These are phyloP conservation scores for Cygnus atratus DNA, from an alignment of 2,113 vertebrate genomes.

Conservation along the genomic window DNA sequence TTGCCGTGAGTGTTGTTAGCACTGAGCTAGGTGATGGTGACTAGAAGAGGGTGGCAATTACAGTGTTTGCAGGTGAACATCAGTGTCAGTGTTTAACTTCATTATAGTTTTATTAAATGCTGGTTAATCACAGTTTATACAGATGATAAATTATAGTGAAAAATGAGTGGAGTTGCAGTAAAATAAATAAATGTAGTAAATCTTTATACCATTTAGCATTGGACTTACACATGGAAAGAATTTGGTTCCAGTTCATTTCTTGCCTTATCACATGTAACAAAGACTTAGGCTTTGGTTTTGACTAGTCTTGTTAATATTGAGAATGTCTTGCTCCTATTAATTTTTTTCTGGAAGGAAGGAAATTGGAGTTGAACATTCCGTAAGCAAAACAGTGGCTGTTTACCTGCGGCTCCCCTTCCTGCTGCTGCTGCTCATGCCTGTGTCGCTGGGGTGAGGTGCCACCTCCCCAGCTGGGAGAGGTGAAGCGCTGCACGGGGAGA, in stretches of 20 bases:
- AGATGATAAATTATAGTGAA: background rate
- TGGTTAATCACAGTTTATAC: background rate
- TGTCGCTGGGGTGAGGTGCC: background rate
- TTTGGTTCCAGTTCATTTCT: background rate
- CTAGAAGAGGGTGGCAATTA: background rate
- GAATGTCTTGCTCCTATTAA: background rate
- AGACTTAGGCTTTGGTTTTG: background rate
- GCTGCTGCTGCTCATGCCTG: background rate
- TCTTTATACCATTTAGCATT: background rate
- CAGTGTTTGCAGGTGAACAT: background rate
- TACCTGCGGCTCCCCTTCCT: background rate
- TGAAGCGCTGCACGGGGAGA: background rate
- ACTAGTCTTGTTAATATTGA: background rate
- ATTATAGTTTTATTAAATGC: background rate
- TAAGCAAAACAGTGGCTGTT: background rate
- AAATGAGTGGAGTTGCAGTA: background rate
- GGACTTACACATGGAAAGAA: too few species aligned
- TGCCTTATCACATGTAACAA: background rate
- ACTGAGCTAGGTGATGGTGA: background rate
- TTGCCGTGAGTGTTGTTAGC: background rate
- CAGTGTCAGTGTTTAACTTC: background rate
- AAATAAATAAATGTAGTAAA: background rate
- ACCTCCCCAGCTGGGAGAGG: background rate
- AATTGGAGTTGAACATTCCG: background rate
- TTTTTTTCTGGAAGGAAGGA: background rate